Conservation (phyloP, 1,140 invertebrate species). For the Uloborus diversus region DNA sequence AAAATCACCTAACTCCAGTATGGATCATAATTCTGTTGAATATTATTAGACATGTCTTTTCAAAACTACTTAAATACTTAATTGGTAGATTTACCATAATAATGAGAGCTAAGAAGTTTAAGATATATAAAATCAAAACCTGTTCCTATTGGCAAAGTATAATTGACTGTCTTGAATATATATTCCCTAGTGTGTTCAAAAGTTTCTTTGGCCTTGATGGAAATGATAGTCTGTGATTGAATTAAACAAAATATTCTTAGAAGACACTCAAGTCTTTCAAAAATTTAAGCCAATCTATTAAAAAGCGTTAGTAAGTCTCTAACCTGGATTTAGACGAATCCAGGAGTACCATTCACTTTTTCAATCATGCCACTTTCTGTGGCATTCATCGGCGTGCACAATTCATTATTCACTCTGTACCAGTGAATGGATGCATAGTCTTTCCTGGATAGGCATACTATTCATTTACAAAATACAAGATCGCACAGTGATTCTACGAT, state of each 20-base stretch:
- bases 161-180: too few relatives aligned
- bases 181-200: too few relatives aligned
- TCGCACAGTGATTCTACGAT: constrained; percentile 26
- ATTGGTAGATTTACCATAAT: too few relatives aligned
- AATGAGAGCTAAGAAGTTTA: too few relatives aligned
- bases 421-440: constrained; percentile 4
- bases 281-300: constrained; percentile 12
- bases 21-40: too few relatives aligned
- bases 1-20: too few relatives aligned
- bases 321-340: not conserved
- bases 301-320: not conserved
- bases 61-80: too few relatives aligned
- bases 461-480: not conserved
- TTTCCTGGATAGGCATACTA: not conserved
- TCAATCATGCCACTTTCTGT: constrained; percentile 11
- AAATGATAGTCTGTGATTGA: constrained; percentile 41
- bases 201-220: constrained; percentile 23
- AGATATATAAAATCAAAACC: too few relatives aligned
- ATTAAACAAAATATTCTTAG: constrained; percentile 9
- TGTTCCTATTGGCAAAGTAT: too few relatives aligned
- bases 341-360: not conserved
- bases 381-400: constrained; percentile 25
- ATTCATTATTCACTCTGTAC: constrained; percentile 33
- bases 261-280: constrained; percentile 46
- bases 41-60: too few relatives aligned